phyloP scores from a whole-genome alignment of 2,888 invertebrate genomes.

The Noctua comes region DNA sequence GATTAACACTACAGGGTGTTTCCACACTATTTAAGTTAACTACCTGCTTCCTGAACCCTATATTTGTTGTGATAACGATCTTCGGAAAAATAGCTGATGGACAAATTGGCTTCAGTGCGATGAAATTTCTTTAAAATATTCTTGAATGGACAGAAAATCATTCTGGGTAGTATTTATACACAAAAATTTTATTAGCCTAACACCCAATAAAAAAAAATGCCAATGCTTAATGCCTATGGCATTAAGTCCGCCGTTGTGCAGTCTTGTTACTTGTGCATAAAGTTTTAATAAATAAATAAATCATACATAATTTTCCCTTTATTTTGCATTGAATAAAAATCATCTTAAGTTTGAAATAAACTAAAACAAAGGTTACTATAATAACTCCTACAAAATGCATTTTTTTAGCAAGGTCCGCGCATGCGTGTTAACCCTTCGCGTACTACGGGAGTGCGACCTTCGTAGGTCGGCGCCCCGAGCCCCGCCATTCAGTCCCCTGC shows the following conservation, averaged over 20 bases:
- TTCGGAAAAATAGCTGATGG: neutral
- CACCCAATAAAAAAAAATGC: too few relatives aligned
- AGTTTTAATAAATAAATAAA: too few relatives aligned
- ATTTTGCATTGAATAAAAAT: neutral
- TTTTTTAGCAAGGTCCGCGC: conserved; percentile 71
- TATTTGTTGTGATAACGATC: conserved; percentile 9
- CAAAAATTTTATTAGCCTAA: neutral
- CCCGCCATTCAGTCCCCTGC: conserved; percentile 84
- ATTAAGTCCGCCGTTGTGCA: too few relatives aligned
- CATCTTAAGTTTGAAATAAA: too few relatives aligned
- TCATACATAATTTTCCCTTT: neutral
- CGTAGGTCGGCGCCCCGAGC: conserved; percentile 86
- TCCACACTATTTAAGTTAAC: conserved; percentile 73
- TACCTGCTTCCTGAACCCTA: conserved; percentile 7
- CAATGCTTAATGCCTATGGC: too few relatives aligned
- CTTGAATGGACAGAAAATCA: neutral
- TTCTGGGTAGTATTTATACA: neutral
- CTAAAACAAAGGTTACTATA: neutral
- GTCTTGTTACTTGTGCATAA: too few relatives aligned
- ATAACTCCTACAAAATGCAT: conserved; percentile 26
- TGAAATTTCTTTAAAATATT: neutral
- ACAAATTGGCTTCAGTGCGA: neutral
- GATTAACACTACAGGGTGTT: conserved; percentile 70
- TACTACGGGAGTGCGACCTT: conserved; percentile 87
- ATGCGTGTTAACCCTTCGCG: conserved; percentile 83